A percentile compares a stretch with the other conserved stretches of the same genome.
These are phyloP conservation scores for Tringa solitaria DNA, from an alignment of 2,113 vertebrate species.

Conservation along the genomic window DNA sequence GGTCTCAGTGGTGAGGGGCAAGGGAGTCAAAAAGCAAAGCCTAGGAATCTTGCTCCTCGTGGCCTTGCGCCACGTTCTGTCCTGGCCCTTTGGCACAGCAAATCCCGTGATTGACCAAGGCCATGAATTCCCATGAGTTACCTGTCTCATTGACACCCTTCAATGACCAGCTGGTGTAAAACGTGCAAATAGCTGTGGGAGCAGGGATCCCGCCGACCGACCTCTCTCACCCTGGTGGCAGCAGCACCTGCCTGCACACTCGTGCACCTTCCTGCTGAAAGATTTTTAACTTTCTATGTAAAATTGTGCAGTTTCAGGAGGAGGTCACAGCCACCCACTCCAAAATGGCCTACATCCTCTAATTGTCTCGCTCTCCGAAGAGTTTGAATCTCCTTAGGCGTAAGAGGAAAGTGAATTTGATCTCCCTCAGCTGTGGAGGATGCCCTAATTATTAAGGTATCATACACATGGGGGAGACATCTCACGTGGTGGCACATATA, in stretches of 20 bases:
- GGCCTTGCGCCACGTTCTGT: background rate
- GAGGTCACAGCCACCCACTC: background rate
- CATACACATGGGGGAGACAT: background rate
- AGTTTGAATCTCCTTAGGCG: background rate
- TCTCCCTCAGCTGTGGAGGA: background rate
- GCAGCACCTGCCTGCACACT: background rate
- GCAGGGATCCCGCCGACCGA: background rate
- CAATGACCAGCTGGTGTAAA: background rate
- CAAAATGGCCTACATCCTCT: background rate
- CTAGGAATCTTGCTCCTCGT: background rate
- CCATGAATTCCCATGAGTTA: background rate
- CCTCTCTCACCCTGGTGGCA: background rate
- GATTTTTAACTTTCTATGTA: background rate
- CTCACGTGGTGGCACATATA: fast-evolving
- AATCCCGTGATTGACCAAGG: background rate
- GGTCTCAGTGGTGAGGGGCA: background rate
- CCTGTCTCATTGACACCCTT: background rate
- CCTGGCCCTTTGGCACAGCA: background rate
- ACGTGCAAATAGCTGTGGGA: background rate
- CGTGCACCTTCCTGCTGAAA: background rate
- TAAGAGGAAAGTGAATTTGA: background rate
- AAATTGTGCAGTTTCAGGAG: background rate
- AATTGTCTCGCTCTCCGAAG: background rate
- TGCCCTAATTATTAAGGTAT: background rate
- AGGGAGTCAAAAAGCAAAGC: background rate